These are phyloP conservation scores for Hypsopygia costalis DNA, from an alignment of 2,888 invertebrate genomes.

Conservation along the genomic window DNA sequence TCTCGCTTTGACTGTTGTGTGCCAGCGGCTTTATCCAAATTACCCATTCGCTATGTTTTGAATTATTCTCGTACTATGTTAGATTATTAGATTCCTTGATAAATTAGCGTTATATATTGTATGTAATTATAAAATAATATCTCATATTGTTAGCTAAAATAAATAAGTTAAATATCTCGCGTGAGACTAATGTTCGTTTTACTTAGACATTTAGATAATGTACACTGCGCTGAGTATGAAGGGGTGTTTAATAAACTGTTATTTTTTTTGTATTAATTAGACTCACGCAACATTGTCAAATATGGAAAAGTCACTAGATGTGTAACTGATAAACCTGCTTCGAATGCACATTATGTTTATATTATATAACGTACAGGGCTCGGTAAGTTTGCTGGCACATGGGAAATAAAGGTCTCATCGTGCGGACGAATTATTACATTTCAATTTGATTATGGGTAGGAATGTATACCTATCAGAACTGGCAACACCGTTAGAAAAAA, in stretches of 20 bases:
- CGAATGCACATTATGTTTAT: constrained; percentile 44
- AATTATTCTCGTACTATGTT: constrained; percentile 37
- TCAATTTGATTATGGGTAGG: too few relatives aligned
- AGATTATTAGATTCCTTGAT: constrained; percentile 61
- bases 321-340: constrained; percentile 36
- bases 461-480: too few relatives aligned
- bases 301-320: constrained; percentile 48
- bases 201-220: constrained; percentile 11
- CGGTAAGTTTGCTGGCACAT: not conserved
- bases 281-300: constrained; percentile 36
- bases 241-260: not conserved
- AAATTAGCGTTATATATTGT: constrained; percentile 54
- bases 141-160: constrained; percentile 67
- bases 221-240: not conserved
- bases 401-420: too few relatives aligned
- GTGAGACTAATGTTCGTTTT: constrained; percentile 52
- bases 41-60: constrained; percentile 35
- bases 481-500: too few relatives aligned
- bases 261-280: constrained; percentile 26
- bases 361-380: constrained; percentile 8
- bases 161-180: constrained; percentile 47
- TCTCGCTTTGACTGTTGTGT: too few relatives aligned
- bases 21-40: too few relatives aligned
- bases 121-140: constrained; percentile 49
- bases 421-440: too few relatives aligned